A percentile compares a stretch with the other conserved stretches of the same genome.
These are phyloP conservation scores for Cottoperca gobio DNA, from an alignment of 2,797 vertebrate genomes.

Conservation along the genomic window DNA sequence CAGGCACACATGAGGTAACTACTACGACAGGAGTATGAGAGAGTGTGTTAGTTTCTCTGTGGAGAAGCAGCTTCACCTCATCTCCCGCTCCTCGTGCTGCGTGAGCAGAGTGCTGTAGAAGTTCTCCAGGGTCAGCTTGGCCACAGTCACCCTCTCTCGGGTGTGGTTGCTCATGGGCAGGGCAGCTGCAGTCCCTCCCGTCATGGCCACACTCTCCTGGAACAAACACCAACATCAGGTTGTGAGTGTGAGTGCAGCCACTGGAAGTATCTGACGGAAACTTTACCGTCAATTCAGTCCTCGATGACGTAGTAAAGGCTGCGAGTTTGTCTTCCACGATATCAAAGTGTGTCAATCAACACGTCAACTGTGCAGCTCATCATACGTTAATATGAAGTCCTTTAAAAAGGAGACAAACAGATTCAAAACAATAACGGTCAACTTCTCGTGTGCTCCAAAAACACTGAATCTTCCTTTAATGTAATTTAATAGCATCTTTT, in stretches of 20 bases:
- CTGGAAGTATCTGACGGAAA: not conserved
- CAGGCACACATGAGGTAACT: not conserved
- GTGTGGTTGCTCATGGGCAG: conserved; percentile 99
- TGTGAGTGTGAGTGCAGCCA: not conserved
- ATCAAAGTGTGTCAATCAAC: not conserved
- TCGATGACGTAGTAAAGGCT: not conserved
- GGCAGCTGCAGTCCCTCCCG: conserved; percentile 91
- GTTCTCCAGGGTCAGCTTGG: conserved; percentile 98
- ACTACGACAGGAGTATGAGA: not conserved
- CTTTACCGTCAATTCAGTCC: not conserved
- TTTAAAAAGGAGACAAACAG: not conserved
- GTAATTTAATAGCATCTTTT: not conserved
- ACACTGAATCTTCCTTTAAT: not conserved
- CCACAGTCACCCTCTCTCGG: conserved; percentile 96
- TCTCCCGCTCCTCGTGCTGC: conserved; percentile 98
- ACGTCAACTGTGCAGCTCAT: not conserved
- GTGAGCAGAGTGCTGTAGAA: conserved; percentile 98
- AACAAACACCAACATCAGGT: conserved; percentile 20
- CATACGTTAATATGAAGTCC: no score
- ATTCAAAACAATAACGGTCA: not conserved
- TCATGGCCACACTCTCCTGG: conserved; percentile 96
- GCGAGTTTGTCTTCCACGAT: no score
- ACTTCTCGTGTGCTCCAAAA: not conserved
- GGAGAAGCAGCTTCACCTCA: conserved; percentile 83
- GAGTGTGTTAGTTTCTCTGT: no score